Evolutionary conservation across 2,113 vertebrate genomes (phyloP).

Genomic region (Rattus norvegicus): GRCr8 NC_086028.1:90943501-90944000

Average conservation of each 20-base stretch:
- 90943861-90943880: background rate
- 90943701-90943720: conserved; percentile 11
- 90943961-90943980: background rate
- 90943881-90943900: background rate
- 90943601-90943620: background rate
- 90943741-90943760: background rate
- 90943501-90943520: conserved; percentile 28
- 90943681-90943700: background rate
- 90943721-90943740: background rate
- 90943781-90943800: background rate
- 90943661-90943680: background rate
- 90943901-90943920: background rate
- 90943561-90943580: background rate
- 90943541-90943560: background rate
- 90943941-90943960: background rate
- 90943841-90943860: background rate
- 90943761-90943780: background rate
- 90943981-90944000: background rate
- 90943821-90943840: background rate
- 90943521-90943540: conserved; percentile 9
- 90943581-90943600: background rate
- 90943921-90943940: background rate
- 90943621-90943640: background rate
- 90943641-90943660: background rate
- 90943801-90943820: background rate